phyloP scores from a whole-genome alignment of 92 coral and sea anemone genomes.

The Bergia puertoricense region DNA sequence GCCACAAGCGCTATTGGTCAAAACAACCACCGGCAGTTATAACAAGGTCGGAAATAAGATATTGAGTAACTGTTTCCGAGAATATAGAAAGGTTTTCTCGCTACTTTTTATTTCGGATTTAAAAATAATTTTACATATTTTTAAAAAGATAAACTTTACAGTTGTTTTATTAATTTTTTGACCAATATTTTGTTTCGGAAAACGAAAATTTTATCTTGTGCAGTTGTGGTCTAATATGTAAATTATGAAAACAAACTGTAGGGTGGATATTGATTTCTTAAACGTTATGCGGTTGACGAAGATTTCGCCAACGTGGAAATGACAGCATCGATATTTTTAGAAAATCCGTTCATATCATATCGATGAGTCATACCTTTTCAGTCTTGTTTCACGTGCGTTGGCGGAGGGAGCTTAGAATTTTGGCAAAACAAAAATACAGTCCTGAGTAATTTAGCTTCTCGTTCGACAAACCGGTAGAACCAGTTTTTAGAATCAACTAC shows the following conservation, averaged over 20 bases:
- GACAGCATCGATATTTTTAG: conserved; percentile 39
- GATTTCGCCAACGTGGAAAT: conserved; percentile 42
- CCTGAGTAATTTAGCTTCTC: conserved; percentile 7
- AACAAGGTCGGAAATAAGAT: neutral
- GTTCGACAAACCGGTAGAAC: conserved; percentile 35
- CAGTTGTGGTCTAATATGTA: neutral
- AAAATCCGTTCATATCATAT: neutral
- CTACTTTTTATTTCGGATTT: neutral
- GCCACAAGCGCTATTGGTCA: neutral
- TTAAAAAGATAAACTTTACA: neutral
- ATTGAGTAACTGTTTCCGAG: neutral
- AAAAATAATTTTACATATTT: neutral
- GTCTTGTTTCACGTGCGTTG: conserved; percentile 25
- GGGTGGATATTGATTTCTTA: neutral
- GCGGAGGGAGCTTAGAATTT: conserved; percentile 15
- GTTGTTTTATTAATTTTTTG: neutral
- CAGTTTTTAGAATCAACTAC: neutral
- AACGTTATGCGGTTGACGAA: conserved; percentile 25
- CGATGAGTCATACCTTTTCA: neutral
- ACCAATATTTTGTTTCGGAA: neutral
- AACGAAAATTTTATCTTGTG: neutral
- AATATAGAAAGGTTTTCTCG: neutral
- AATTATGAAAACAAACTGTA: neutral
- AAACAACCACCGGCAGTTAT: neutral
- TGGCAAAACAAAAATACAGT: neutral